A percentile compares a stretch with the other conserved stretches of the same genome.
These are phyloP conservation scores for Nycticryphes semicollaris DNA, from an alignment of 2,113 vertebrate species.

Conservation along the genomic window DNA sequence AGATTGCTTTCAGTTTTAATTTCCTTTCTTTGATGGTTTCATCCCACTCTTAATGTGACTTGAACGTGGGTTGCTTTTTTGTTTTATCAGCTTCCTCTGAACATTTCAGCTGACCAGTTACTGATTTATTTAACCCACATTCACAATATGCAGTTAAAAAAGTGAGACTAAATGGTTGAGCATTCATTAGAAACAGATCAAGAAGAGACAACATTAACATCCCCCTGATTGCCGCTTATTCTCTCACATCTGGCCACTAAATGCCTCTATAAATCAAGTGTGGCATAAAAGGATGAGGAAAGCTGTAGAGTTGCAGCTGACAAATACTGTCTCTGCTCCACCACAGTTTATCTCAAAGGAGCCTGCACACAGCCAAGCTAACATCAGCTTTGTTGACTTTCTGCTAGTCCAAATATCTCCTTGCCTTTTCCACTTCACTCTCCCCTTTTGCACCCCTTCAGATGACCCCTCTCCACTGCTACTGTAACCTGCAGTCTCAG, in stretches of 20 bases:
- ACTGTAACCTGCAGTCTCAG: background rate
- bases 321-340: background rate
- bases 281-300: constrained; percentile 23
- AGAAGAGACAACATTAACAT: background rate
- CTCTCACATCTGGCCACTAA: constrained; percentile 40
- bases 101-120: background rate
- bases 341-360: background rate
- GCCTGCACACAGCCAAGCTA: background rate
- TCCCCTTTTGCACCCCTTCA: background rate
- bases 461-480: background rate
- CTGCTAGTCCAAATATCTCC: background rate
- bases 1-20: constrained; percentile 38
- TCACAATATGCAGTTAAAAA: background rate
- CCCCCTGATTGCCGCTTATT: background rate
- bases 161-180: background rate
- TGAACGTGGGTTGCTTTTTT: background rate
- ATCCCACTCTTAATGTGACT: background rate
- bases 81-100: background rate
- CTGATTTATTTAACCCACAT: background rate
- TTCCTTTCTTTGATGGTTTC: constrained; percentile 45
- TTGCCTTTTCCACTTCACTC: background rate
- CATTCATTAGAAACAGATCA: constrained; percentile 26
- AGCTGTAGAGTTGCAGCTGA: background rate
- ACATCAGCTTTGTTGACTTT: background rate
- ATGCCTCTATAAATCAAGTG: constrained; percentile 49